Evolutionary conservation across 2,888 invertebrate species (phyloP), one percentile per base, ranked within the genome.

Genomic region (Eilema depressum): DNA sequence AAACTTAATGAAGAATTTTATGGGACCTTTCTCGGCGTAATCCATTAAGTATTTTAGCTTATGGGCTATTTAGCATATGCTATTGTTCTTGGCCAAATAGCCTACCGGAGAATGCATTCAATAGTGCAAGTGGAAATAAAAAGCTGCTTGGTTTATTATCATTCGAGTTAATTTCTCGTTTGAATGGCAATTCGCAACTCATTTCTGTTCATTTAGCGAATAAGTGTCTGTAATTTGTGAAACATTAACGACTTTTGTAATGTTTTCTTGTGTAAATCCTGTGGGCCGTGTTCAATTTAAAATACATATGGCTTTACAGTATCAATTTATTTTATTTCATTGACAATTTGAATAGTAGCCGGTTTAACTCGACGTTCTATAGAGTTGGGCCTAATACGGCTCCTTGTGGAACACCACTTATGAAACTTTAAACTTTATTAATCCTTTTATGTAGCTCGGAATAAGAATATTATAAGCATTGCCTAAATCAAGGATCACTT

Each of bases 1-100:
- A 79, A 80, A 3, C 17, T 65, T 71, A 76, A 76, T 75, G 63
- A 71, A 67, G n/a, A 62, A 70, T 68, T 77, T 80, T 79, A 77
- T 77, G 74, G 37, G 37, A 61, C 59, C 68, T 71, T 77, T 73
- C 79, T 63, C n/a, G 26, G 73, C 62, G 74, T n/a, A 62, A 57
- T 59, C 41, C 63, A 70, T 73, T 75, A 75, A 74, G 57, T 63
- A 28, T 68, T 70, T 75, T 56, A 69, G 72, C 60, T 68, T 70
- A 33, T 53, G 66, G 28, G 25, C 12, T 75, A 62, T 68, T 71
- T 64, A 67, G 53, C 68, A 71, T 63, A 26, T 26, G 56, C 68
- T 33, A 71, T 71, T 71, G 71, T 68, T 71, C 71, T 68, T 68
- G 25, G n/a, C 64, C 64, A 64, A 63, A 63, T 59, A 60, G 37